Conservation (phyloP, 2,113 vertebrate species). For the Zapus hudsonius region DNA sequence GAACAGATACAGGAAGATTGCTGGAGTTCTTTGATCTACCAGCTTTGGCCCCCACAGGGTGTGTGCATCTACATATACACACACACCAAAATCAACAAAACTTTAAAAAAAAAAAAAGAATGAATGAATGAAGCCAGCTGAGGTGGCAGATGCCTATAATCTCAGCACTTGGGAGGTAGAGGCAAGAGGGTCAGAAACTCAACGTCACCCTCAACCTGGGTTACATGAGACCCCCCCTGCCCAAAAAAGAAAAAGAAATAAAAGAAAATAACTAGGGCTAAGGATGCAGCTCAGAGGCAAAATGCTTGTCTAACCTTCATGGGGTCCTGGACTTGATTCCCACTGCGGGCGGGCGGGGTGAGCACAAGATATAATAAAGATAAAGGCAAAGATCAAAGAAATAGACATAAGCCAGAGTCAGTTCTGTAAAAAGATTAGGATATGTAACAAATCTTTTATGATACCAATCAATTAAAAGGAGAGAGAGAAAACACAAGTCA, state of each 20-base stretch:
- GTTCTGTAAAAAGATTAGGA: not conserved
- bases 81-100: too few relatives aligned
- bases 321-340: not conserved
- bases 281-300: not conserved
- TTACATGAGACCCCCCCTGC: not conserved
- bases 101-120: too few relatives aligned
- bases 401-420: not conserved
- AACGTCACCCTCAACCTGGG: not conserved
- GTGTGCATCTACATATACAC: too few relatives aligned
- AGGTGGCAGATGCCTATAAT: not conserved
- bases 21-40: too few relatives aligned
- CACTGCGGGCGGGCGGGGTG: too few relatives aligned
- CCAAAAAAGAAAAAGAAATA: too few relatives aligned
- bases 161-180: not conserved
- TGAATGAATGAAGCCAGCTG: too few relatives aligned
- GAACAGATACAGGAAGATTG: too few relatives aligned
- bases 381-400: not conserved
- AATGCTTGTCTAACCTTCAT: not conserved
- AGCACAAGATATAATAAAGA: conserved; percentile 1
- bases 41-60: too few relatives aligned
- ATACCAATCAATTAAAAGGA: not conserved
- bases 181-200: too few relatives aligned
- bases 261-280: not conserved
- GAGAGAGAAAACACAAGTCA: not conserved
- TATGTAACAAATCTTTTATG: not conserved